These are phyloP conservation scores for Abramis brama DNA, from an alignment of 2,113 vertebrate genomes.

Conservation along the genomic window DNA sequence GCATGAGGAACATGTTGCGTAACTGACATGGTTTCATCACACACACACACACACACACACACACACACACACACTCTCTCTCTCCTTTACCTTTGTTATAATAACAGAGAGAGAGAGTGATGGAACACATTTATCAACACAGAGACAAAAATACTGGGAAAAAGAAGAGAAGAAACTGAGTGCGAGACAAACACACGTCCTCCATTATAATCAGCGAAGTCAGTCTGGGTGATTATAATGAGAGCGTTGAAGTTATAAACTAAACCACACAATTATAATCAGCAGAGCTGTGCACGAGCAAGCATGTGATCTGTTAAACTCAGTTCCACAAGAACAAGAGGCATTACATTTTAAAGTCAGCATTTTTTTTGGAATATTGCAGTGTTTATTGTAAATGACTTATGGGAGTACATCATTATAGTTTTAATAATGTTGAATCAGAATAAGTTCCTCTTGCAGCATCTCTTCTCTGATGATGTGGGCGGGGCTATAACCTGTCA, in stretches of 20 bases:
- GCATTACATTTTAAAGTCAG: neutral
- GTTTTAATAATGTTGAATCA: no score
- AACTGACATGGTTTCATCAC: constrained; percentile 46
- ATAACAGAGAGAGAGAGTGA: constrained; percentile 30
- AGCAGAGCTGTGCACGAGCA: neutral
- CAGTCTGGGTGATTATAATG: neutral
- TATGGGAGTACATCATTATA: no score
- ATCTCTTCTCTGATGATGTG: no score
- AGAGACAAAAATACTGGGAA: constrained; percentile 58
- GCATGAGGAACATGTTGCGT: constrained; percentile 55
- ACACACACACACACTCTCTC: neutral
- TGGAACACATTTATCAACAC: constrained; percentile 58
- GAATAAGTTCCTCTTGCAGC: no score
- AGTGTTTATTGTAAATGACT: no score
- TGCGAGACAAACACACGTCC: constrained; percentile 1
- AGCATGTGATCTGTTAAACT: neutral
- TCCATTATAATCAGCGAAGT: neutral
- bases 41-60: constrained; percentile 10
- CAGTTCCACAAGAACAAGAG: neutral
- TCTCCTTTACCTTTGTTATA: constrained; percentile 48
- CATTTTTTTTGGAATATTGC: no score
- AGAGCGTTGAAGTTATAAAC: neutral
- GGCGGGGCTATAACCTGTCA: no score
- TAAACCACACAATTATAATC: neutral
- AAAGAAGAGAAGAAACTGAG: constrained; percentile 17